phyloP scores from a whole-genome alignment of 2,113 vertebrate species.

The Syrrhaptes paradoxus region DNA sequence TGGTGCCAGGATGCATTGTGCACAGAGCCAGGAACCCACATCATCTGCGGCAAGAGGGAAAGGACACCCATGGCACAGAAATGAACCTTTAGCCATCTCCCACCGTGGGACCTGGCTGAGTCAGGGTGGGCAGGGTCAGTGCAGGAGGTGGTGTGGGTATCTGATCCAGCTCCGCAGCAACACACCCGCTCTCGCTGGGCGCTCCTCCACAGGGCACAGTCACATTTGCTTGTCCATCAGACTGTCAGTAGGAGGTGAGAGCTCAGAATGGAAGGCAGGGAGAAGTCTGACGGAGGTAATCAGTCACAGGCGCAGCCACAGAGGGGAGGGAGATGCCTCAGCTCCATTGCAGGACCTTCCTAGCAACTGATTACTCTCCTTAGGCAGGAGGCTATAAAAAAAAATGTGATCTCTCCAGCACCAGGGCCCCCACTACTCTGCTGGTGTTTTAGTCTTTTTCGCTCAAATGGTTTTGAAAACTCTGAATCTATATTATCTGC shows the following conservation, averaged over 20 bases:
- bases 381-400: neutral
- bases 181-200: neutral
- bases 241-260: conserved; percentile 4
- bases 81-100: neutral
- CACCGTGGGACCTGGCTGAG: accelerated
- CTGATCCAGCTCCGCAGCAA: neutral
- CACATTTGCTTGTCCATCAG: neutral
- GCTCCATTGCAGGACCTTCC: neutral
- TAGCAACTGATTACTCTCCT: conserved; percentile 5
- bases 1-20: accelerated
- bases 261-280: neutral
- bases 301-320: neutral
- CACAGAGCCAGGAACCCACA: neutral
- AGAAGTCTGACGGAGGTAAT: neutral
- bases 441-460: neutral
- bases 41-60: neutral
- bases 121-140: accelerated
- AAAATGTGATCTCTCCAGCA: neutral
- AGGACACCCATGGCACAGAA: neutral
- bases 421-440: neutral
- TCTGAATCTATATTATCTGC: conserved; percentile 12
- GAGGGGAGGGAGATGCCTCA: neutral
- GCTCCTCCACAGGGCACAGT: neutral
- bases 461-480: conserved; percentile 20
- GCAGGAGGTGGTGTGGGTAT: neutral